phyloP scores from a whole-genome alignment of 2,888 invertebrate genomes.

The Uropetala carovei region DNA sequence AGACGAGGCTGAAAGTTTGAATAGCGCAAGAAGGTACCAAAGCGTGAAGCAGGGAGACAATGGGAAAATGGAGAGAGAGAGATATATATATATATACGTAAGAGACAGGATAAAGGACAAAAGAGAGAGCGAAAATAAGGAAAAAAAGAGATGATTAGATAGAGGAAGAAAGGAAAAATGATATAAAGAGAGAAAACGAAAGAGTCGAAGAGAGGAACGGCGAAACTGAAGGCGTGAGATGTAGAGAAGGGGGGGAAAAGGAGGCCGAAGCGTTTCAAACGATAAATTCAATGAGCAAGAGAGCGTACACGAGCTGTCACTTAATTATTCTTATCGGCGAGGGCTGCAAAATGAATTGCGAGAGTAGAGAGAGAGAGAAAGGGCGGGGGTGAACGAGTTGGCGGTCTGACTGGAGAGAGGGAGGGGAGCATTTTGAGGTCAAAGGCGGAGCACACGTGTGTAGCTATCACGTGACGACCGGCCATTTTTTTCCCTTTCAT shows the following conservation, averaged over 20 bases:
- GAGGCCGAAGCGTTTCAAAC: not conserved
- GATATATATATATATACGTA: constrained; percentile 34
- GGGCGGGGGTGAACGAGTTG: not conserved
- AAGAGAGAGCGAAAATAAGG: not conserved
- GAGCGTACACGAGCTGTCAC: constrained; percentile 12
- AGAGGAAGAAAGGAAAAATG: not conserved
- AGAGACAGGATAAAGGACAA: not conserved
- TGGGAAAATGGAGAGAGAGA: constrained; percentile 18
- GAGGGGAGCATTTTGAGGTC: no score
- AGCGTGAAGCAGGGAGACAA: no score
- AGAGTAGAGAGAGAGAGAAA: not conserved
- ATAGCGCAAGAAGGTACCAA: no score
- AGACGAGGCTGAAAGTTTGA: no score
- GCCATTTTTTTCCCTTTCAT: no score
- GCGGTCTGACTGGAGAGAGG: no score
- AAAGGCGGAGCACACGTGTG: no score
- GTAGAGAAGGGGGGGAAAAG: not conserved
- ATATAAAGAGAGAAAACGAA: not conserved
- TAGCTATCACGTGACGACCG: no score
- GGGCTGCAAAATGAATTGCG: constrained; percentile 4
- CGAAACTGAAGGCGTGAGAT: not conserved
- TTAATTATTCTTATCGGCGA: constrained; percentile 22
- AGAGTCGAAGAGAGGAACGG: not conserved
- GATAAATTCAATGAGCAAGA: constrained; percentile 24
- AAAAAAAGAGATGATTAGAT: not conserved